Conservation (phyloP, 1,140 invertebrate genomes). For the Lepidostoma basale region DNA sequence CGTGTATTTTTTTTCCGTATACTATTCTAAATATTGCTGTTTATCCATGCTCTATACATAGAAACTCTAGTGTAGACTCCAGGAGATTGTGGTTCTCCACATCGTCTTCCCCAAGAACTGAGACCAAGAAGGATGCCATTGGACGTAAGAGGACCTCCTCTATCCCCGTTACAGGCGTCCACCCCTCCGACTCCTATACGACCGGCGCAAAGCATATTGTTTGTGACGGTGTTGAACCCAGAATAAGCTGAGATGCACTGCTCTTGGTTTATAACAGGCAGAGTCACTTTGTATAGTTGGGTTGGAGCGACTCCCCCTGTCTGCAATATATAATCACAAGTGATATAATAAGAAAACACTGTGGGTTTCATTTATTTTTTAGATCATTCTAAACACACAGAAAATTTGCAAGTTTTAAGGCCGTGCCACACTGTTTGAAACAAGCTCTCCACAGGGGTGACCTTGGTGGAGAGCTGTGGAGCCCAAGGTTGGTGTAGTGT, state of each 20-base stretch:
- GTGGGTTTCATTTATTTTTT: too few species aligned
- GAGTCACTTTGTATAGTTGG: conserved; percentile 50
- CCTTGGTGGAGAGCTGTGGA: too few species aligned
- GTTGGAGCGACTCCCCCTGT: conserved; percentile 43
- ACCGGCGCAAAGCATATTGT: conserved; percentile 77
- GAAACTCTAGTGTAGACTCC: conserved; percentile 69
- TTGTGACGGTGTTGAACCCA: conserved; percentile 55
- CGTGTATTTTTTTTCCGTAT: not conserved
- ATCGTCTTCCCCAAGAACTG: conserved; percentile 65
- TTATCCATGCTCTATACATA: conserved; percentile 58
- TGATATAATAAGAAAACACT: too few species aligned
- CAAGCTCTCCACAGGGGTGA: too few species aligned
- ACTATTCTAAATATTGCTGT: conserved; percentile 33
- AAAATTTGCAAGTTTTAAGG: too few species aligned
- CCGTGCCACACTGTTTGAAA: too few species aligned
- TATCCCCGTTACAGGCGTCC: conserved; percentile 64
- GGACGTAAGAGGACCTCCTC: conserved; percentile 62
- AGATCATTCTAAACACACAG: too few species aligned
- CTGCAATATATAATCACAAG: too few species aligned
- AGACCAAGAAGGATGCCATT: conserved; percentile 60
- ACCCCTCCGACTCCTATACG: conserved; percentile 49
- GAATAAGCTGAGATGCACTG: conserved; percentile 49
- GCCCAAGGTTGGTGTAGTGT: too few species aligned
- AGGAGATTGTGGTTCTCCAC: conserved; percentile 64
- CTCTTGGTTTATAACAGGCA: conserved; percentile 49